A percentile compares a stretch with the other conserved stretches of the same genome.
phyloP scores from a whole-genome alignment of 37 sponge, comb jelly and placozoan species.

The Cliona cf. orientalis region DNA sequence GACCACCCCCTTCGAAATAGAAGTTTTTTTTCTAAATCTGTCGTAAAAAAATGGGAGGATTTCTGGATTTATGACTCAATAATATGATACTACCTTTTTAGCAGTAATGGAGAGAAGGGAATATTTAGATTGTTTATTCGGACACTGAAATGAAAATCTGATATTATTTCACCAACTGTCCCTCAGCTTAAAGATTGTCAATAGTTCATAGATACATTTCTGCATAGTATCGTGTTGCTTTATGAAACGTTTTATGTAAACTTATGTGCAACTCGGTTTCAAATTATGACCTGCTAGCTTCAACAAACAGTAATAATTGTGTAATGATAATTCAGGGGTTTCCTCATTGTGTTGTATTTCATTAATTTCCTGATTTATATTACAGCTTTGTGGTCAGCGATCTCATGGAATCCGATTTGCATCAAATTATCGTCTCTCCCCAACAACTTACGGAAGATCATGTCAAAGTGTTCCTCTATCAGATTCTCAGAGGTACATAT shows the following conservation, averaged over 20 bases:
- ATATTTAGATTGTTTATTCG: too few species aligned
- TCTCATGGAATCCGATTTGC: constrained; percentile 88
- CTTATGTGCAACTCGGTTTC: background rate
- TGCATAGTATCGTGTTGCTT: too few species aligned
- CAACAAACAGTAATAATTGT: background rate
- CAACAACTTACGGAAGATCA: constrained; percentile 82
- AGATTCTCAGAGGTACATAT: constrained; percentile 81
- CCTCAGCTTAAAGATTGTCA: too few species aligned
- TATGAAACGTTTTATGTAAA: too few species aligned
- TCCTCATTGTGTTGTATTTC: background rate
- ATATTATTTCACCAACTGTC: too few species aligned
- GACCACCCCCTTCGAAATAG: background rate
- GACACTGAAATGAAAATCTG: too few species aligned
- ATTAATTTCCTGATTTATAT: background rate
- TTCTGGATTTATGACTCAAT: too few species aligned
- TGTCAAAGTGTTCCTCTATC: constrained; percentile 88
- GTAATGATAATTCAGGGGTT: background rate
- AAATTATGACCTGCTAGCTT: background rate
- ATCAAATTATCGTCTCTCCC: constrained; percentile 83
- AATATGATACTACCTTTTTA: too few species aligned
- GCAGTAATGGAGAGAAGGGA: too few species aligned
- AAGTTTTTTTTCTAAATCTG: too few species aligned
- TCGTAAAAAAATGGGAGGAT: too few species aligned
- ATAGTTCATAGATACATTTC: too few species aligned
- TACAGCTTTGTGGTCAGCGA: constrained; percentile 75